Conservation (phyloP, 2,888 invertebrate genomes). For the Acanthosepion pharaonis region DNA sequence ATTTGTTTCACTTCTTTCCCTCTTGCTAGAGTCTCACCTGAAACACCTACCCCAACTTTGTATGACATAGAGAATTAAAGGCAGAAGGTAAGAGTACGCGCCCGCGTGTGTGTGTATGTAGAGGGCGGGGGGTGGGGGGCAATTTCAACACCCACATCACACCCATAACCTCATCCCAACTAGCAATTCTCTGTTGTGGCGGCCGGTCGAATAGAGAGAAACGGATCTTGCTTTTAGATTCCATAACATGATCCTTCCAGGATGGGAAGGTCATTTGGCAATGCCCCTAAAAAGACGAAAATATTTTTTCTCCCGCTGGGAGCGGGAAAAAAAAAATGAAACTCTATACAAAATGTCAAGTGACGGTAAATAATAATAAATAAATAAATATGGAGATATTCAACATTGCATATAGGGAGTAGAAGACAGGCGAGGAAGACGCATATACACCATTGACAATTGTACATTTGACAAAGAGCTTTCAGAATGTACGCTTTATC, state of each 20-base stretch:
- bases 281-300: background rate
- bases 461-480: too few species aligned
- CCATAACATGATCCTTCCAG: background rate
- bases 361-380: background rate
- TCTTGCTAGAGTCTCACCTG: background rate
- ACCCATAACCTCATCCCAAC: background rate
- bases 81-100: background rate
- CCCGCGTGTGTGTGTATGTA: too few species aligned
- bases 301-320: background rate
- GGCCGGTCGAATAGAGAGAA: background rate
- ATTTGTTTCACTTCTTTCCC: background rate
- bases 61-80: background rate
- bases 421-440: background rate
- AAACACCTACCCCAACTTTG: background rate
- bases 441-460: too few species aligned
- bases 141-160: background rate
- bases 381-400: background rate
- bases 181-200: background rate
- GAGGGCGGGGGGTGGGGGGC: too few species aligned
- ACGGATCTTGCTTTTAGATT: background rate
- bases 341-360: too few species aligned
- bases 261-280: constrained; percentile 33
- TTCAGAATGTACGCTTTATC: too few species aligned
- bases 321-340: background rate
- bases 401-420: background rate